Conservation (phyloP, 2,888 invertebrate species). For the Synanthedon formicaeformis region DNA sequence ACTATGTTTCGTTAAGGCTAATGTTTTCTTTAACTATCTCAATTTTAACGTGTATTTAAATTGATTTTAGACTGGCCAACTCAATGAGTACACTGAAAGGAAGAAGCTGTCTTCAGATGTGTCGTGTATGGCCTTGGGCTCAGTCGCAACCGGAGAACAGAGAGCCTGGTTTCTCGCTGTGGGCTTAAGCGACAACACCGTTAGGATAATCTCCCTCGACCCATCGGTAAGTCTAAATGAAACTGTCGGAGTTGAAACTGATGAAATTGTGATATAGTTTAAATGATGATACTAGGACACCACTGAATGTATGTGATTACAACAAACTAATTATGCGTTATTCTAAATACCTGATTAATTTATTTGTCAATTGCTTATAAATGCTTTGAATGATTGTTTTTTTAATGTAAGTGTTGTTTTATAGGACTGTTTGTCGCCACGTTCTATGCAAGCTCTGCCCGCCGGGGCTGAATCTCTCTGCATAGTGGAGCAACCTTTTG, state of each 20-base stretch:
- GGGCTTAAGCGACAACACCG: conserved; percentile 95
- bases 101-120: conserved; percentile 98
- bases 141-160: conserved; percentile 95
- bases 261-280: conserved; percentile 1
- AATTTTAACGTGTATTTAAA: neutral
- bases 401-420: neutral
- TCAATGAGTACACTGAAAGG: conserved; percentile 98
- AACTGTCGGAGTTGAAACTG: neutral
- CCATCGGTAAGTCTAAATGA: conserved; percentile 75
- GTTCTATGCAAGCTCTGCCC: conserved; percentile 97
- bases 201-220: conserved; percentile 96
- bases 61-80: conserved; percentile 86
- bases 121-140: conserved; percentile 97
- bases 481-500: conserved; percentile 86
- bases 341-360: conserved; percentile 45
- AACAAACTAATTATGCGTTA: conserved; percentile 65
- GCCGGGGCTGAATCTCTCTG: conserved; percentile 97
- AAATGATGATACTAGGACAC: conserved; percentile 68
- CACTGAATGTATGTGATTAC: conserved; percentile 63
- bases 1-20: neutral
- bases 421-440: conserved; percentile 91
- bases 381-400: neutral
- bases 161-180: conserved; percentile 96
- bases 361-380: neutral
- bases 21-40: neutral